Evolutionary conservation across 2,797 vertebrate species (phyloP), one percentile per base, ranked within the genome.

Genomic region (Remorina albescens): DNA sequence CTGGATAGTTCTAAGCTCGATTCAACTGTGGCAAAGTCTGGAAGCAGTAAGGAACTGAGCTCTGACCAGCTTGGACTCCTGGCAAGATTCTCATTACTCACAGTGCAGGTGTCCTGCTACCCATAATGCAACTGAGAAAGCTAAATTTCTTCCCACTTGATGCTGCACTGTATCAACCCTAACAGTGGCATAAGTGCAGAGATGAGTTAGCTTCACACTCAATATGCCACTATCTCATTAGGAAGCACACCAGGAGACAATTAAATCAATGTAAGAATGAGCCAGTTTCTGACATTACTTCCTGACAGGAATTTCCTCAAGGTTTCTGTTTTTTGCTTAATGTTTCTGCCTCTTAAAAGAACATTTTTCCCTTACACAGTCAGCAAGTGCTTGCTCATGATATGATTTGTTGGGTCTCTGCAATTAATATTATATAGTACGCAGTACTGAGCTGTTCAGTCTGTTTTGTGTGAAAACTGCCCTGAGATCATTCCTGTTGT

Each of bases 71-170:
- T 36, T 71, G 68, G 63, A 81, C 79, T 86, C 68, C 74, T 81
- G 82, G 86, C 67, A 83, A 72, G 55, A 63, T 74, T 86, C 84
- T 88, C 85, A 89, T 90, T 89, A 90, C 73, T 81, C 63, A 42
- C 60, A 74, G 66, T 60, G 61, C 60, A 85, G 58, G 68, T 83
- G 75, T 80, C 65, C 54, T 4, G 7, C 44, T 44, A 68, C 74
- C 56, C 82, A 76, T 32, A 83, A 87, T 77, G 74, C 70, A 89
- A 54, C 71, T 26, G 75, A 54, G 61, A 13, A 55, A 70, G 66
- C 11, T 9, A 50, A 67, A 50, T 54, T 51, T 64, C 61, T 55
- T 67, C 49, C 58, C 8, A 41, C 68, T 69, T 36, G 61, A 76
- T 15, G 21, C 63, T 25, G 39, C 36, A 32, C 51, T 63, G 30